Evolutionary conservation across 2,113 vertebrate species (phyloP).

Genomic region (Ictidomys tridecemlineatus): DNA sequence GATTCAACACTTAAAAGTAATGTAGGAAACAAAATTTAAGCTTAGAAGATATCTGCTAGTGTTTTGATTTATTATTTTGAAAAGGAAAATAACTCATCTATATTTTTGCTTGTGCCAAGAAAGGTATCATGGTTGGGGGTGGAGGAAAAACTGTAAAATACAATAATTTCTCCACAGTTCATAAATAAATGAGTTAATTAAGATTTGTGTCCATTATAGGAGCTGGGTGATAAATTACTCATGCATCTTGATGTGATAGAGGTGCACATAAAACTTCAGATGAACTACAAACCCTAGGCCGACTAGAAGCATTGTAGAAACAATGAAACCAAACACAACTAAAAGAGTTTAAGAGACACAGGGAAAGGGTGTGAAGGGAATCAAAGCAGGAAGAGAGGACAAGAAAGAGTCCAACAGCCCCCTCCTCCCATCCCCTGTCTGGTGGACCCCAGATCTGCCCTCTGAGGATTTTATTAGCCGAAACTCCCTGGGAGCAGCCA

Average conservation of each 20-base stretch:
- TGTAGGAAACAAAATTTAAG: neutral
- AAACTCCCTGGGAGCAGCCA: neutral
- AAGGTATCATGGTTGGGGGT: neutral
- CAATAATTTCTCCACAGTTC: neutral
- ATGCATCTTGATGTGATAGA: neutral
- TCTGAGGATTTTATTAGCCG: too few species aligned
- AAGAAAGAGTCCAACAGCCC: neutral
- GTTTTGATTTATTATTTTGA: constrained; percentile 31
- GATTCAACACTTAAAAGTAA: neutral
- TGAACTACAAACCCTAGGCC: neutral
- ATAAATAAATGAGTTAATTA: constrained; percentile 58
- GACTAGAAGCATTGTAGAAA: neutral
- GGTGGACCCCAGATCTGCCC: accelerated
- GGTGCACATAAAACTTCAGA: neutral
- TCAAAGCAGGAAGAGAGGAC: neutral
- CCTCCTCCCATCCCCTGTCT: accelerated
- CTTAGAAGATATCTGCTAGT: neutral
- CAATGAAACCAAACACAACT: neutral
- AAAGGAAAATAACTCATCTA: neutral
- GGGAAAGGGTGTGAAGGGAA: neutral
- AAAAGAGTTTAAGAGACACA: neutral
- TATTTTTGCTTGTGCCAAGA: neutral
- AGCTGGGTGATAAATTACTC: constrained; percentile 24
- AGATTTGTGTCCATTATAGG: neutral
- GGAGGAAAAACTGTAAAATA: neutral